Conservation (phyloP, 2,113 vertebrate species). For the Raja brachyura region DNA sequence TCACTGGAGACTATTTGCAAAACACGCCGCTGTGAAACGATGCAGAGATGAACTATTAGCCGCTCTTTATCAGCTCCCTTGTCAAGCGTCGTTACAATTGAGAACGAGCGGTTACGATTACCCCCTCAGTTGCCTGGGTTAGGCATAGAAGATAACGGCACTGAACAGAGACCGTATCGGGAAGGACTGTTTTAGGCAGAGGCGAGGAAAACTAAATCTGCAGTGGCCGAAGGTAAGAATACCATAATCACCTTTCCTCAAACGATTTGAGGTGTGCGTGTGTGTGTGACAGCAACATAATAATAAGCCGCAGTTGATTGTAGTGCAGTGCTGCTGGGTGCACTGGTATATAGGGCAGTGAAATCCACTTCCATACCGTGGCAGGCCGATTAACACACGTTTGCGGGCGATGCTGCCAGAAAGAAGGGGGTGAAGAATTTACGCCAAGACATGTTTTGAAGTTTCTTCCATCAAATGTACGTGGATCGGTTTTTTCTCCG, state of each 20-base stretch:
- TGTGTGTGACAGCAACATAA: slow-evolving; percentile 35
- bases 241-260: slow-evolving; percentile 49
- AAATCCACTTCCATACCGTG: neutral
- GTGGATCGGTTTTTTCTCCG: neutral
- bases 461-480: neutral
- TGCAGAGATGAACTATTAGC: slow-evolving; percentile 41
- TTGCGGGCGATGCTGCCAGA: too few species aligned
- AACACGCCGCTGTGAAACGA: neutral
- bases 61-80: slow-evolving; percentile 30
- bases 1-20: slow-evolving; percentile 41
- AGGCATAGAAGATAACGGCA: neutral
- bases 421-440: neutral
- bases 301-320: neutral
- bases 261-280: slow-evolving; percentile 52
- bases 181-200: neutral
- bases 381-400: neutral
- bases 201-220: neutral
- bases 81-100: too few species aligned
- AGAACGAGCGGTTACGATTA: neutral
- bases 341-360: neutral
- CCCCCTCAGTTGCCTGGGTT: neutral
- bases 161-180: neutral
- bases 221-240: slow-evolving; percentile 51
- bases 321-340: neutral
- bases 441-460: neutral